Conservation (phyloP, 2,888 invertebrate genomes). For the Myathropa florea region DNA sequence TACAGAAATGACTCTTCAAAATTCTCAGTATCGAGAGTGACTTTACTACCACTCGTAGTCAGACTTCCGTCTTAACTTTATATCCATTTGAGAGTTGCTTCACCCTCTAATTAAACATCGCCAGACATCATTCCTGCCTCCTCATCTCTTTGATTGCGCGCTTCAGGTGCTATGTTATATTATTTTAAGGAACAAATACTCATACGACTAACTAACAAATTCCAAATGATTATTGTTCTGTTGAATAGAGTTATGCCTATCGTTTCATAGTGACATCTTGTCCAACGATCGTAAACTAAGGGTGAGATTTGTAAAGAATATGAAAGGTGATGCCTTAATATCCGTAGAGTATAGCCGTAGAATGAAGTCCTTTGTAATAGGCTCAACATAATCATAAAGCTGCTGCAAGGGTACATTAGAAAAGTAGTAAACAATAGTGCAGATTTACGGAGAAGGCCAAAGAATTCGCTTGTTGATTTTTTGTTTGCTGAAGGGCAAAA, state of each 20-base stretch:
- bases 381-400: neutral
- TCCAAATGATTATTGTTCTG: neutral
- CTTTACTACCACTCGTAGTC: no score
- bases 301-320: neutral
- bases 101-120: no score
- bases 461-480: neutral
- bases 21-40: no score
- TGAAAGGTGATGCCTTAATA: neutral
- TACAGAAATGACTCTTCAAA: no score
- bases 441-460: neutral
- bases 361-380: neutral
- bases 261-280: neutral
- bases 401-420: neutral
- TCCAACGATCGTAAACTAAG: neutral
- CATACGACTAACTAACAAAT: neutral
- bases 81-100: no score
- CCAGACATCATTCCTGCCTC: no score
- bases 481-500: neutral
- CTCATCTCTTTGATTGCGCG: no score
- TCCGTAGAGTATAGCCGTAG: neutral
- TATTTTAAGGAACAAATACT: neutral
- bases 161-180: no score
- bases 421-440: neutral
- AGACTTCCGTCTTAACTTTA: no score
- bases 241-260: neutral